Conservation (phyloP, 2,888 invertebrate genomes). For the Nymphalis c-album region DNA sequence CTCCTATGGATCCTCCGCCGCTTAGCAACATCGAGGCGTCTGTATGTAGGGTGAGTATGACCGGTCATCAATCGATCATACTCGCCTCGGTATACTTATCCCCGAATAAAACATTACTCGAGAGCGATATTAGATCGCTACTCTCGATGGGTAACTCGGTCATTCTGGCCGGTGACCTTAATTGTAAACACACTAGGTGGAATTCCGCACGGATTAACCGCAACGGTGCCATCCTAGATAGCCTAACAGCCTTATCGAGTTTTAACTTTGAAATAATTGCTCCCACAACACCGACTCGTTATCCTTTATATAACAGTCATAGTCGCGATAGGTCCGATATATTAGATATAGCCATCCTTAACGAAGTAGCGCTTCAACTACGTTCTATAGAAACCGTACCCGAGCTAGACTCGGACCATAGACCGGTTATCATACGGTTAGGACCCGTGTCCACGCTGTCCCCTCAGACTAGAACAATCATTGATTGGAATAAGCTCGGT, state of each 20-base stretch:
- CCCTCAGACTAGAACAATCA: too few species aligned
- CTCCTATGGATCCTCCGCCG: too few species aligned
- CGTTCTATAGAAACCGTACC: neutral
- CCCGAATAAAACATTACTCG: too few species aligned
- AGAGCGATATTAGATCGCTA: too few species aligned
- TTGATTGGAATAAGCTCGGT: too few species aligned
- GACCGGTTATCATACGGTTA: conserved; percentile 11
- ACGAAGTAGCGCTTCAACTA: neutral
- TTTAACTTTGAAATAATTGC: neutral
- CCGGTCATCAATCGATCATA: too few species aligned
- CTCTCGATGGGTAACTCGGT: too few species aligned
- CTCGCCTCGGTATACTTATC: too few species aligned
- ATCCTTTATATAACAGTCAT: neutral
- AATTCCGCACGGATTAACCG: neutral
- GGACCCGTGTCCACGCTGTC: too few species aligned
- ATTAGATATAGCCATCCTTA: neutral
- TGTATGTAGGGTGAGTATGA: too few species aligned
- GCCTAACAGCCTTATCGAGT: neutral
- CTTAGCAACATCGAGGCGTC: too few species aligned
- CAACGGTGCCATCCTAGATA: neutral
- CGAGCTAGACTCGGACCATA: conserved; percentile 17
- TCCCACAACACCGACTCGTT: neutral
- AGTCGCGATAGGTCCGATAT: neutral
- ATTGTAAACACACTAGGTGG: conserved; percentile 21
- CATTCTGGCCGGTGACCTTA: conserved; percentile 9